Percentiles rank a stretch among this genome's conserved stretches.
Evolutionary conservation across 1,140 invertebrate species (phyloP).

Genomic region (Daktulosphaira vitifoliae): DNA sequence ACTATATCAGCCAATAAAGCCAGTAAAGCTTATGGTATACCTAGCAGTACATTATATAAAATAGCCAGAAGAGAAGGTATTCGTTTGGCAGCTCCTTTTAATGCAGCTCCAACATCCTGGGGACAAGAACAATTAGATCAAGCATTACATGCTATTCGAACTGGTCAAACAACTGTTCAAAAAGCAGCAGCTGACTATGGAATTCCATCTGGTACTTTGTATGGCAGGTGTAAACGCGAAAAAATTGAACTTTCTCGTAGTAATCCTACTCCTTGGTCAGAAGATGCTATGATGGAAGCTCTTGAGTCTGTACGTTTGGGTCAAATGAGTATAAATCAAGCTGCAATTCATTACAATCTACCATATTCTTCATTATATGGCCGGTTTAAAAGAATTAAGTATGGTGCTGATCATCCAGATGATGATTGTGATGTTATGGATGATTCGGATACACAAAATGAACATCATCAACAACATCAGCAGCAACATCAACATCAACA

Average conservation of each 20-base stretch:
- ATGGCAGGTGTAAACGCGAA: conserved; percentile 76
- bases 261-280: conserved; percentile 80
- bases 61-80: conserved; percentile 81
- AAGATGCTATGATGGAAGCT: conserved; percentile 80
- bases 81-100: conserved; percentile 73
- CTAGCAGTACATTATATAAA: conserved; percentile 81
- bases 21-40: conserved; percentile 82
- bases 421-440: conserved; percentile 25
- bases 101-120: conserved; percentile 83
- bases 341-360: conserved; percentile 82
- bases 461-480: conserved; percentile 1
- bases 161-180: conserved; percentile 73
- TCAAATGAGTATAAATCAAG: conserved; percentile 87
- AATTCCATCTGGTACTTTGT: conserved; percentile 74
- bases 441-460: conserved; percentile 12
- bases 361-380: conserved; percentile 83
- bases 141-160: conserved; percentile 71
- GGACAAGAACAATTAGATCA: conserved; percentile 70
- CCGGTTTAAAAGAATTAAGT: conserved; percentile 67
- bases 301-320: conserved; percentile 73
- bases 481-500: conserved; percentile 13
- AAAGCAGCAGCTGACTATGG: conserved; percentile 73
- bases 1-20: conserved; percentile 82
- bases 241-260: conserved; percentile 77
- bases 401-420: conserved; percentile 44